Base-by-base conservation (phyloP, 2,888 invertebrate species). In the Noctua comes region DNA sequence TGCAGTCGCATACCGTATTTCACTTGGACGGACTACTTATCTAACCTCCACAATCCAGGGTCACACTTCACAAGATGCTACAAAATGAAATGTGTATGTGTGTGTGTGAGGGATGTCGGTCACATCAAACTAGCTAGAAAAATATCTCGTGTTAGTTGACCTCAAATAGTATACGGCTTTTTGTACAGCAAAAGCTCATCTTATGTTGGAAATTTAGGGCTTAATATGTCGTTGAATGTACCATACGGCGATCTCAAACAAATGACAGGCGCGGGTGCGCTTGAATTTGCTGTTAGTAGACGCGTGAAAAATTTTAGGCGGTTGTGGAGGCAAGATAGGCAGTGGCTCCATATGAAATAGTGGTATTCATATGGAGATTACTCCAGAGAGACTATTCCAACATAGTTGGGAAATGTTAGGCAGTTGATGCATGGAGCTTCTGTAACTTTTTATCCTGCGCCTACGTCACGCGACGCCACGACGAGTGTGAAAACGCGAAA, bases 401-500 rank as follows among this genome's bases (percentile, higher is more conserved):
- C 1, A 62, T 62, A 10, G 1, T 10, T 31, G 21, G 62, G 10
- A 62, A 62, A 62, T n/a, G 24, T 54, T 4, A 54, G 54, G 11
- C 54, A 27, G 6, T 7, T 31, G 8, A 21, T 36, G 64, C 36
- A 36, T 18, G 43, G 4, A 43, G 18, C 66, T 80, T 84, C 68
- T 80, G 68, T 46, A 36, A 0, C 3, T 10, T 21, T 48, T 7
- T 48, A 54, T 11, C 7, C 27, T 31, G 27, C n/a, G 7, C 89
- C 92, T 93, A 93, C 94, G 95, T 95, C 95, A 95, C 92, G 90
- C 92, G 92, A 91, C 90, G 88, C 88, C 91, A 91, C 92, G 91
- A 91, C 93, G 93, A 94, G 94, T 95, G 95, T 95, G 95, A 95
- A 95, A 95, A 94, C 94, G 95, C 95, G 92, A 96, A 96, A 97